Conservation (phyloP, 2,113 vertebrate genomes). For the Oryctolagus cuniculus region DNA sequence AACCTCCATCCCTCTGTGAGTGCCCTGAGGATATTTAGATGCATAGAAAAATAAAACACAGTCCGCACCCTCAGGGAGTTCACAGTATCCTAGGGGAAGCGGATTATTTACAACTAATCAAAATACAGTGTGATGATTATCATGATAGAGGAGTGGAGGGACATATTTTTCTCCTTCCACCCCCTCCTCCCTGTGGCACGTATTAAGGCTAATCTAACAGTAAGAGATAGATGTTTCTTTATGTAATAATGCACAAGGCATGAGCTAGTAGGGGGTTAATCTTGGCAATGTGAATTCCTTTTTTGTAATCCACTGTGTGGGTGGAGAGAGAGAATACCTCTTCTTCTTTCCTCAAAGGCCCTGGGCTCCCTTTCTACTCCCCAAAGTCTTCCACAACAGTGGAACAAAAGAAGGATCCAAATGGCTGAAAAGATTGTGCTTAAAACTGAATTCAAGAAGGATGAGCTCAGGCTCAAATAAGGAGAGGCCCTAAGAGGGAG, state of each 20-base stretch:
- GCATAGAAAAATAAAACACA: neutral
- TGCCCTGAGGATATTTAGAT: conserved; percentile 5
- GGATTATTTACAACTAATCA: neutral
- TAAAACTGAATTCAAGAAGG: neutral
- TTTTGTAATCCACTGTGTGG: neutral
- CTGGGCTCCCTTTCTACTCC: neutral
- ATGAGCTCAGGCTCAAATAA: neutral
- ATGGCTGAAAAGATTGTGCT: neutral
- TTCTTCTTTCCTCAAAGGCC: neutral
- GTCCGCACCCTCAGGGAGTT: neutral
- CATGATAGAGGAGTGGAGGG: neutral
- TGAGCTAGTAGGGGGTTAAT: neutral
- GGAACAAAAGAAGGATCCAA: neutral
- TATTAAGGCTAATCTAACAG: conserved; percentile 12
- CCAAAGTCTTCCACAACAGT: neutral
- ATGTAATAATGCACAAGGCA: neutral
- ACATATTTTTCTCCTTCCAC: neutral
- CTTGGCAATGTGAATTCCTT: neutral
- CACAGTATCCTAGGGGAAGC: conserved; percentile 22
- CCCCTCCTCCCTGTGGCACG: neutral
- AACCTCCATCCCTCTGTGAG: neutral
- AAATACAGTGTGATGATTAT: conserved; percentile 19
- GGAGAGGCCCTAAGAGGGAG: neutral
- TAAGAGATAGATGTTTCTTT: neutral
- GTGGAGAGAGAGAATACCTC: neutral